These are phyloP conservation scores for Rhamnusium bicolor DNA, from an alignment of 2,888 invertebrate genomes.

Conservation along the genomic window DNA sequence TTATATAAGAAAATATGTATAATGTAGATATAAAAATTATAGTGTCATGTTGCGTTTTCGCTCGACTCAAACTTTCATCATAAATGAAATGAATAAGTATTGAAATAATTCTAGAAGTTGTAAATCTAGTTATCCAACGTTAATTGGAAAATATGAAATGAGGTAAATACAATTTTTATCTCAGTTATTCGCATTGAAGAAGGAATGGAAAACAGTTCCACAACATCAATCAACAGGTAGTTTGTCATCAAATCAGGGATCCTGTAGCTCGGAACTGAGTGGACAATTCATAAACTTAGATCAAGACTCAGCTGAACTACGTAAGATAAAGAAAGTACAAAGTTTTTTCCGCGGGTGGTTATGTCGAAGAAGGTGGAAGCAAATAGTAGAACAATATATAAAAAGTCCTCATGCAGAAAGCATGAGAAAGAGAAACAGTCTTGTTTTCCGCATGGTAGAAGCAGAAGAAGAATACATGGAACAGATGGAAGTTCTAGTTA, in stretches of 20 bases:
- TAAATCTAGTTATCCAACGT: neutral
- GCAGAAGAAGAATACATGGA: conserved; percentile 94
- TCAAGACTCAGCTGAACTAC: conserved; percentile 82
- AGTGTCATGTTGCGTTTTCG: too few relatives aligned
- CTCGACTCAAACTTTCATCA: too few relatives aligned
- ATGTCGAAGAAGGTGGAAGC: conserved; percentile 93
- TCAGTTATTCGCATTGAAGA: conserved; percentile 86
- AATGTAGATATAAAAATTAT: too few relatives aligned
- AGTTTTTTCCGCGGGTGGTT: conserved; percentile 96
- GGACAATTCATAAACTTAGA: conserved; percentile 60
- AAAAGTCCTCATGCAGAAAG: conserved; percentile 95
- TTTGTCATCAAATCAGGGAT: conserved; percentile 59
- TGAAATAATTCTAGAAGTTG: too few relatives aligned
- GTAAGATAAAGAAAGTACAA: conserved; percentile 91
- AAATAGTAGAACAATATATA: conserved; percentile 95
- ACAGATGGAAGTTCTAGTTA: conserved; percentile 88
- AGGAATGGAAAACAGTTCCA: conserved; percentile 80
- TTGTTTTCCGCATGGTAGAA: conserved; percentile 93
- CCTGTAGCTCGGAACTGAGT: conserved; percentile 56
- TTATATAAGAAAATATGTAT: too few relatives aligned
- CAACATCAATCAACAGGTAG: conserved; percentile 62
- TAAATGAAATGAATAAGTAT: too few relatives aligned
- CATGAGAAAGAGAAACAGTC: conserved; percentile 92
- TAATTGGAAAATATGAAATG: neutral
- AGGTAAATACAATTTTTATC: conserved; percentile 41